phyloP scores from a whole-genome alignment of 1,140 invertebrate genomes.

The Pachyrhynchus sulphureomaculatus region DNA sequence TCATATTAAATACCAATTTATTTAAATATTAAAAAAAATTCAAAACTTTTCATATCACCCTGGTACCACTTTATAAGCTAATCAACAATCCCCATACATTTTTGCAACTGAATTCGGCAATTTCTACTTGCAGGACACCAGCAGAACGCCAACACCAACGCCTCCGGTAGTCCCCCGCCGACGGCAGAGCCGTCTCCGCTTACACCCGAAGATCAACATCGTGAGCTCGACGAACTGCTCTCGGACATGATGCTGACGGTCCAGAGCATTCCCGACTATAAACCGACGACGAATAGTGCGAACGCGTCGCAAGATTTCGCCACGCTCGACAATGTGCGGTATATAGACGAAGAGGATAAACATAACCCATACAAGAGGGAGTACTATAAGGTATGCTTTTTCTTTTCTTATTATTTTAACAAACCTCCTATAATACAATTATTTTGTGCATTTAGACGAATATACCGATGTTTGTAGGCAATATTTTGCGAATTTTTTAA shows the following conservation, averaged over 20 bases:
- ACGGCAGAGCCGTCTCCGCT: conserved; percentile 50
- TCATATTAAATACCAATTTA: too few species aligned
- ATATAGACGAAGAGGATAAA: conserved; percentile 54
- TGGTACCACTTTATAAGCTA: not conserved
- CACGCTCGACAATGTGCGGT: conserved; percentile 48
- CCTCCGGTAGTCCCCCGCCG: conserved; percentile 48
- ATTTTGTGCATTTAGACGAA: too few species aligned
- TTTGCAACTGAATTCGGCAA: not conserved
- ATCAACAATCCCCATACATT: not conserved
- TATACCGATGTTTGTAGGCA: too few species aligned
- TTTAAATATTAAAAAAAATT: too few species aligned
- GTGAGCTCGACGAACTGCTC: conserved; percentile 72
- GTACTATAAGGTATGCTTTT: conserved; percentile 15
- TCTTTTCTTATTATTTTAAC: too few species aligned
- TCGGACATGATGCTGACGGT: conserved; percentile 81
- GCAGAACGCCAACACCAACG: conserved; percentile 51
- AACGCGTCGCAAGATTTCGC: conserved; percentile 44
- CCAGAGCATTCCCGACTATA: conserved; percentile 69
- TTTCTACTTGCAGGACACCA: conserved; percentile 48
- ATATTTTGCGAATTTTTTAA: too few species aligned
- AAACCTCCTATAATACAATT: too few species aligned
- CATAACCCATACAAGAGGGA: conserved; percentile 66
- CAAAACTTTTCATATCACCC: not conserved
- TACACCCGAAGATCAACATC: conserved; percentile 54
- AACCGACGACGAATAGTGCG: conserved; percentile 50